Evolutionary conservation across 2,113 vertebrate species (phyloP).

Genomic region (Cricetomys ansorgei): DNA sequence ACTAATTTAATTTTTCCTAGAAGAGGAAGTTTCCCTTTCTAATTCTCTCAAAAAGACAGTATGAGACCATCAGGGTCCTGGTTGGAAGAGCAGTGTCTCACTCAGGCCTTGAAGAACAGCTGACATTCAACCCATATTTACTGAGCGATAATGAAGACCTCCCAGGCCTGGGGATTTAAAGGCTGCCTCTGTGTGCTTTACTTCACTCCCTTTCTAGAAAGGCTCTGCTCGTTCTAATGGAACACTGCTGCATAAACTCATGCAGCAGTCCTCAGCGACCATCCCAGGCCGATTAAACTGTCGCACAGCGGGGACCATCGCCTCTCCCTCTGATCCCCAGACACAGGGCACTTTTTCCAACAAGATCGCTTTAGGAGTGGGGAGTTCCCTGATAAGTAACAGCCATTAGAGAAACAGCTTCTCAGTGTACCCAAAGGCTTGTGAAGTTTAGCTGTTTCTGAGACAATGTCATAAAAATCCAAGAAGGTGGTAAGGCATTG

Average conservation of each 20-base stretch:
- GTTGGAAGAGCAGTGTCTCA: not conserved
- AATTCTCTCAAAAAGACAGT: not conserved
- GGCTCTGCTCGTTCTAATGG: not conserved
- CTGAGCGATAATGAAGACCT: not conserved
- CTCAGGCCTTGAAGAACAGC: not conserved
- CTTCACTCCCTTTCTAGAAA: conserved; percentile 42
- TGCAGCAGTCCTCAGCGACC: not conserved
- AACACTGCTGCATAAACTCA: not conserved
- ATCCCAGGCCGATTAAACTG: not conserved
- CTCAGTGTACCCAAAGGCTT: conserved; percentile 12
- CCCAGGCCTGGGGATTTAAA: not conserved
- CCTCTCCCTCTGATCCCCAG: conserved; percentile 26
- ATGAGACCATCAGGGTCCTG: not conserved
- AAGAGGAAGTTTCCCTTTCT: not conserved
- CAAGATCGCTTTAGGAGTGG: not conserved
- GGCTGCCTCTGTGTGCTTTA: not conserved
- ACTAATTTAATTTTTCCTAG: not conserved
- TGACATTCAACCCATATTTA: not conserved
- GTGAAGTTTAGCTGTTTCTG: conserved; percentile 34
- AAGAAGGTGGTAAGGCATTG: conserved; percentile 11
- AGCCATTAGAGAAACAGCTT: conserved; percentile 17
- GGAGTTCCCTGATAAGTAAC: not conserved
- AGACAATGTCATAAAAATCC: conserved; percentile 46
- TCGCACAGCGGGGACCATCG: not conserved
- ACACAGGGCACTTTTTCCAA: not conserved